Evolutionary conservation across 2,113 vertebrate genomes (phyloP).

Genomic region (Sceloporus undulatus): DNA sequence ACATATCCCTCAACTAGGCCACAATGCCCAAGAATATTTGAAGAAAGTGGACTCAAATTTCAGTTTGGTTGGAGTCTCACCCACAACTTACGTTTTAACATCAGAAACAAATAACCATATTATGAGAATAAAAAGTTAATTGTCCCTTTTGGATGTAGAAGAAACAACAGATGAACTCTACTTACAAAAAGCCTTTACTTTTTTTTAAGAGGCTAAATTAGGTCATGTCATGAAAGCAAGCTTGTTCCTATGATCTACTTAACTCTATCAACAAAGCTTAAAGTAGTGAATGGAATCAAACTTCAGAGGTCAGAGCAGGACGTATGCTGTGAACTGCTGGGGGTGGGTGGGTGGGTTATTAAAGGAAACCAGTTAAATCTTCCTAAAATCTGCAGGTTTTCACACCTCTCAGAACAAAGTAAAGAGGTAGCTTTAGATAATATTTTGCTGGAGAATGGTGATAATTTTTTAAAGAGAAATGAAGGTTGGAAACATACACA

Average conservation of each 20-base stretch:
- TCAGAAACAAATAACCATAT: not conserved
- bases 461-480: not conserved
- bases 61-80: constrained; percentile 14
- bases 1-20: not conserved
- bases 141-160: constrained; percentile 46
- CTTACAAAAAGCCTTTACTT: constrained; percentile 47
- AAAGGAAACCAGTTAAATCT: constrained; percentile 55
- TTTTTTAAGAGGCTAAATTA: constrained; percentile 61
- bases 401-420: not conserved
- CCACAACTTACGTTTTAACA: constrained; percentile 1
- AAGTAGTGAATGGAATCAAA: constrained; percentile 67
- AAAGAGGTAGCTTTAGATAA: not conserved
- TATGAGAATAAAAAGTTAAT: constrained; percentile 35
- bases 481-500: too few relatives aligned
- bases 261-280: constrained; percentile 66
- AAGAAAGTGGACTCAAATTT: constrained; percentile 3
- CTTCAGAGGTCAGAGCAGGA: constrained; percentile 48
- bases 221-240: constrained; percentile 65
- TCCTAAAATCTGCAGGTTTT: constrained; percentile 7
- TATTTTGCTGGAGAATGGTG: not conserved
- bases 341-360: constrained; percentile 29
- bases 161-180: constrained; percentile 49
- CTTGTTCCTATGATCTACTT: constrained; percentile 73
- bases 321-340: constrained; percentile 19
- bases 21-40: not conserved